A percentile compares a stretch with the other conserved stretches of the same genome.
Conservation (phyloP, 2,113 vertebrate genomes). For the Tichodroma muraria region DNA sequence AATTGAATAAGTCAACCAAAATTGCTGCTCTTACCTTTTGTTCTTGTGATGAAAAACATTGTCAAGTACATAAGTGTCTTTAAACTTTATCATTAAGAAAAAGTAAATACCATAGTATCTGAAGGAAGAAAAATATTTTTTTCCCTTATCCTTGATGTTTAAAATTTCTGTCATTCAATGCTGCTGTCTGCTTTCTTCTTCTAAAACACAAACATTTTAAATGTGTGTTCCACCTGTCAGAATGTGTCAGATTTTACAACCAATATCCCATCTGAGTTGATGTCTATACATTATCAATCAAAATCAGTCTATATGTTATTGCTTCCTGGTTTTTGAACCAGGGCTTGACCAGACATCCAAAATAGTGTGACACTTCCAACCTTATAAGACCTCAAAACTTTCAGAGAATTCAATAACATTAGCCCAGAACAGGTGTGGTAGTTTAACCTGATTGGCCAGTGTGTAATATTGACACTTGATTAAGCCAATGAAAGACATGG, state of each 20-base stretch:
- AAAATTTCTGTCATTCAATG: not conserved
- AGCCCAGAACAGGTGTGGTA: no score
- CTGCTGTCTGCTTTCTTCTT: not conserved
- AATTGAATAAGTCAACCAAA: not conserved
- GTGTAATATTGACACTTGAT: no score
- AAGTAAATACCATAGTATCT: not conserved
- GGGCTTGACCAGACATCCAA: not conserved
- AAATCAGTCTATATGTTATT: not conserved
- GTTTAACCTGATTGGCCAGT: no score
- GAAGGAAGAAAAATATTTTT: not conserved
- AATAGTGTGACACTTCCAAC: not conserved
- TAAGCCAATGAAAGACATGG: no score
- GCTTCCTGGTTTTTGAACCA: not conserved
- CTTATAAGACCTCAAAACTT: not conserved
- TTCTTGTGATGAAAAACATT: not conserved
- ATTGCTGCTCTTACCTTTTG: not conserved
- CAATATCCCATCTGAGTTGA: not conserved
- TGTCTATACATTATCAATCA: not conserved
- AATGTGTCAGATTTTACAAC: not conserved
- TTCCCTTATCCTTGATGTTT: not conserved
- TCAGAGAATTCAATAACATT: not conserved
- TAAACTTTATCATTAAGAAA: not conserved
- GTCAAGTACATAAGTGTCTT: not conserved
- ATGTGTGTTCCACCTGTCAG: not conserved
- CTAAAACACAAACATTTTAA: not conserved